A percentile compares a stretch with the other conserved stretches of the same genome.
phyloP scores from a whole-genome alignment of 2,888 invertebrate genomes.

The Cyclophora punctaria region DNA sequence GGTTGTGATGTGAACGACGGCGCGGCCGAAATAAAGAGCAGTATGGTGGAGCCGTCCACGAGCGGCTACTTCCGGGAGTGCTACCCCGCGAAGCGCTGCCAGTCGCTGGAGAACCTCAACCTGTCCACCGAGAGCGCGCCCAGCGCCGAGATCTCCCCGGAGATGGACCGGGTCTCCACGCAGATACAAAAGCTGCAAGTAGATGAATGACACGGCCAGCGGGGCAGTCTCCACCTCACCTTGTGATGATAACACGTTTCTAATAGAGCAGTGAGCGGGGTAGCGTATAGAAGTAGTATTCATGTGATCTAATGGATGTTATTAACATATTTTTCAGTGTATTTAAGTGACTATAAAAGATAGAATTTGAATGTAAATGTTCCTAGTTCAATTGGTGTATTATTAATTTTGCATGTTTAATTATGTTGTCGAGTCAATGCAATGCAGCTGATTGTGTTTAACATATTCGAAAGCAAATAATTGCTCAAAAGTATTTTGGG shows the following conservation, averaged over 20 bases:
- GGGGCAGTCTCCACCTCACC: conserved; percentile 17
- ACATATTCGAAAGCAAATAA: conserved; percentile 29
- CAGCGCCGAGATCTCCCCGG: conserved; percentile 56
- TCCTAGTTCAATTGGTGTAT: conserved; percentile 50
- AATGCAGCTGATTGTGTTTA: conserved; percentile 29
- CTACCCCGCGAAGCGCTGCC: conserved; percentile 72
- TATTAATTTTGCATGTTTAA: conserved; percentile 37
- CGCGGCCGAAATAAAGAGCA: conserved; percentile 46
- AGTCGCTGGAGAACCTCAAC: conserved; percentile 76
- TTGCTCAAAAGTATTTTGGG: conserved; percentile 51
- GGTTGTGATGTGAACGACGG: conserved; percentile 48
- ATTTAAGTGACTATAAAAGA: conserved; percentile 35
- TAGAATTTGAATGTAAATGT: conserved; percentile 49
- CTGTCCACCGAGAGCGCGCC: conserved; percentile 51
- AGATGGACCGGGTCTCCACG: conserved; percentile 77
- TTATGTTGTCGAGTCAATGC: conserved; percentile 22
- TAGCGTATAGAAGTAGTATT: conserved; percentile 40
- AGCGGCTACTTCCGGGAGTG: conserved; percentile 47
- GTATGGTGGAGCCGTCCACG: conserved; percentile 58
- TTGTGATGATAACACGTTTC: conserved; percentile 26
- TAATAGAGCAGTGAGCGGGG: conserved; percentile 28
- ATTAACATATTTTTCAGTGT: conserved; percentile 52
- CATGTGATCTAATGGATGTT: conserved; percentile 46
- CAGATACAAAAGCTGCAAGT: conserved; percentile 78
- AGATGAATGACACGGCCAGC: conserved; percentile 64